Percentiles rank a stretch among this genome's conserved stretches.
Conservation (phyloP, 1,140 invertebrate genomes). For the Patella vulgata region DNA sequence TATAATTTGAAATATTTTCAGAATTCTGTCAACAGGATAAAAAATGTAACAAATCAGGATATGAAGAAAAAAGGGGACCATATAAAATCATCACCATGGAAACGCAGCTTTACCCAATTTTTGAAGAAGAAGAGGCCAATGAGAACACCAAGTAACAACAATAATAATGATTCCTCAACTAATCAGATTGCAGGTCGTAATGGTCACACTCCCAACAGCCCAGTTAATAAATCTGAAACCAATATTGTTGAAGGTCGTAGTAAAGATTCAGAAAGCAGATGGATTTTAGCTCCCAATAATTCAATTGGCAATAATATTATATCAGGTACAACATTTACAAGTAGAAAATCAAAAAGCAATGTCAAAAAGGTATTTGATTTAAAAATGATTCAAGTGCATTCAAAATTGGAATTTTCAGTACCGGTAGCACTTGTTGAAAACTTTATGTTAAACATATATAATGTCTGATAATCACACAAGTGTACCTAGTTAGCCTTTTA, state of each 20-base stretch:
- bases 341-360: no score
- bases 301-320: slow-evolving; percentile 4
- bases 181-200: slow-evolving; percentile 28
- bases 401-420: no score
- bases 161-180: slow-evolving; percentile 37
- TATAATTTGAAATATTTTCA: no score
- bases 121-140: slow-evolving; percentile 40
- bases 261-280: neutral
- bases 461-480: no score
- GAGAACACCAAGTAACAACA: slow-evolving; percentile 41
- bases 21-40: slow-evolving; percentile 40
- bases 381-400: no score
- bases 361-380: no score
- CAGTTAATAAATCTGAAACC: slow-evolving; percentile 23
- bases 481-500: no score
- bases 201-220: slow-evolving; percentile 31
- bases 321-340: no score
- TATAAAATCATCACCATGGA: slow-evolving; percentile 48
- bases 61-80: slow-evolving; percentile 41
- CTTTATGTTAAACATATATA: no score
- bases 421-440: no score
- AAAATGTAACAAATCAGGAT: slow-evolving; percentile 24
- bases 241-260: slow-evolving; percentile 1
- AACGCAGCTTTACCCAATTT: slow-evolving; percentile 53
- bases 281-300: neutral